Evolutionary conservation across 2,888 invertebrate species (phyloP), one percentile per base, ranked within the genome.

Genomic region (Acanthosepion lycidas): DNA sequence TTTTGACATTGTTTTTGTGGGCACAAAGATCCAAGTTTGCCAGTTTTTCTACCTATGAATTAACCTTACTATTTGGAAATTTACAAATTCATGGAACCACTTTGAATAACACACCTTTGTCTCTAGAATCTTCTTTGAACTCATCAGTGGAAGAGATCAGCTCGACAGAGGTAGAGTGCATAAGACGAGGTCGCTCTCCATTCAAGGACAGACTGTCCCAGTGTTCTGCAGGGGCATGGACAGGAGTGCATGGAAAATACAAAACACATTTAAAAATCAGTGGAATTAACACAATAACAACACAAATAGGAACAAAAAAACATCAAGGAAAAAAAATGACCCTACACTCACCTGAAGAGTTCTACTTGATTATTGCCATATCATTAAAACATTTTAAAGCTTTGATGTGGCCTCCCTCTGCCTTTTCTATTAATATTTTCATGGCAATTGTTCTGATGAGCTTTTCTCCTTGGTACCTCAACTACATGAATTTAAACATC

Each of bases 151-250:
- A 55, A 18, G 94, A 53, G 9, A 94, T 59, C 53, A 94, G 94
- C 94, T 94, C 94, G 3, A 94, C 53, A 55, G 94, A 94, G 51
- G 94, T 94, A 53, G 94, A 94, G 94, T 94, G 94, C 94, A 94
- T 94, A 26, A 94, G 53, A 42, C 55, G 53, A 18, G 94, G 94
- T 15, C 94, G 48, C 94, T 94, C 55, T 94, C 59, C 53, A 94
- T 59, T 55, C 55, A 94, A 94, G 42, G 94, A 94, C 94, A 12
- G 53, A 48, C 92, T 92, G 92, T 92, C 92, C 92, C 92, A 92
- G 48, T 92, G 92, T 92, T 92, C 92, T 92, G 92, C 15, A 49
- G 92, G 51, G 92, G 92, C 49, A 33, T 15, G 92, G n/a, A 48
- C 48, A 48, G 51, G 49, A 92, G 92, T 92, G 51, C 92, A 92